Evolutionary conservation across 2,113 vertebrate species (phyloP).

Genomic region (Ceuthmochares aereus): DNA sequence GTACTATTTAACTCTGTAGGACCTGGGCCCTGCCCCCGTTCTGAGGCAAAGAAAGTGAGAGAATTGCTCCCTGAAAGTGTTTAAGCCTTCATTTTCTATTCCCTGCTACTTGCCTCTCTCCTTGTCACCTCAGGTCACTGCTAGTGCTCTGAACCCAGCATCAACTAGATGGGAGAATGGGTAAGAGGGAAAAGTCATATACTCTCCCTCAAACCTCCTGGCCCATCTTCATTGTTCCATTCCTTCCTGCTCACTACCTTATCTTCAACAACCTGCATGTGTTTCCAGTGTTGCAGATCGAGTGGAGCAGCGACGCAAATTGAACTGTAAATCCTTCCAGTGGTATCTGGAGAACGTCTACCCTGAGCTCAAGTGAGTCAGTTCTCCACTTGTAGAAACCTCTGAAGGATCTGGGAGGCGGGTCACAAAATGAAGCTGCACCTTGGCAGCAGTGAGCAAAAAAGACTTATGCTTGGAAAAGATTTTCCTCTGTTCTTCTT

Average conservation of each 20-base stretch:
- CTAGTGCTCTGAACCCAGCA: background rate
- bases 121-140: background rate
- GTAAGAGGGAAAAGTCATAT: background rate
- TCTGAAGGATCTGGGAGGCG: background rate
- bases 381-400: background rate
- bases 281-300: slow-evolving; percentile 87
- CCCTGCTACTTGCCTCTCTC: background rate
- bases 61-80: background rate
- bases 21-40: fast-evolving
- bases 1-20: background rate
- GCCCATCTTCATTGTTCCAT: background rate
- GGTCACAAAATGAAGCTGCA: background rate
- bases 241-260: slow-evolving; percentile 1
- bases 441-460: background rate
- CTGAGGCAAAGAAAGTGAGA: background rate
- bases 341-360: slow-evolving; percentile 99
- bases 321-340: slow-evolving; percentile 96
- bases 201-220: background rate
- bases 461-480: background rate
- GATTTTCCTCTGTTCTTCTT: background rate
- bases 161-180: background rate
- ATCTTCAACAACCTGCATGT: slow-evolving; percentile 11
- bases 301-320: slow-evolving; percentile 86
- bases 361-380: slow-evolving; percentile 93
- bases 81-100: background rate